Conservation (phyloP, 2,797 vertebrate species). For the Chiloscyllium punctatum region DNA sequence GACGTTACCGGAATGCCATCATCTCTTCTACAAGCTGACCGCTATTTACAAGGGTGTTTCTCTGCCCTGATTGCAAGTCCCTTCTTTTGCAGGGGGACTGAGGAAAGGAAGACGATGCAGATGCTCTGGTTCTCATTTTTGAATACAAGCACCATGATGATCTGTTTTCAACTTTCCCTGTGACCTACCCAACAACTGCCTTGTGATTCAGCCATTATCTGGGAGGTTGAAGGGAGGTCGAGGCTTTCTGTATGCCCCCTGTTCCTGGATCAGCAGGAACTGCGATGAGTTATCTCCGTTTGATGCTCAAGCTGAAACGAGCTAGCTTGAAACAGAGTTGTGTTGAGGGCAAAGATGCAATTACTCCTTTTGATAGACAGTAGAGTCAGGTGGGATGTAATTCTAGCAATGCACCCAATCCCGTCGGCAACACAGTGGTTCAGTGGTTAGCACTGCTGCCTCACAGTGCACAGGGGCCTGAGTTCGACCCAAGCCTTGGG, state of each 20-base stretch:
- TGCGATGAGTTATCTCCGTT: not conserved
- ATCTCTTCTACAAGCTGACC: not conserved
- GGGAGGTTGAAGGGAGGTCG: not conserved
- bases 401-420: not conserved
- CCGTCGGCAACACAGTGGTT: not conserved
- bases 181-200: not conserved
- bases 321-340: no score
- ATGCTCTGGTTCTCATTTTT: not conserved
- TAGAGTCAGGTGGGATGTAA: not conserved
- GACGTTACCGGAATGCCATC: no score
- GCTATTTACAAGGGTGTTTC: not conserved
- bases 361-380: not conserved
- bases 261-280: not conserved
- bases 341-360: not conserved
- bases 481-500: no score
- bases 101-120: not conserved
- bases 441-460: no score
- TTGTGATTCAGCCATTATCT: not conserved
- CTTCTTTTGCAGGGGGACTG: no score
- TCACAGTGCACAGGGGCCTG: no score
- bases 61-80: not conserved
- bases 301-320: not conserved
- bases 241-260: not conserved
- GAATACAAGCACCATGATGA: not conserved
- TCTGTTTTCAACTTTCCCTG: not conserved